Evolutionary conservation across 2,888 invertebrate genomes (phyloP), one percentile per base, ranked within the genome.

Genomic region (Acholoe squamosa): DNA sequence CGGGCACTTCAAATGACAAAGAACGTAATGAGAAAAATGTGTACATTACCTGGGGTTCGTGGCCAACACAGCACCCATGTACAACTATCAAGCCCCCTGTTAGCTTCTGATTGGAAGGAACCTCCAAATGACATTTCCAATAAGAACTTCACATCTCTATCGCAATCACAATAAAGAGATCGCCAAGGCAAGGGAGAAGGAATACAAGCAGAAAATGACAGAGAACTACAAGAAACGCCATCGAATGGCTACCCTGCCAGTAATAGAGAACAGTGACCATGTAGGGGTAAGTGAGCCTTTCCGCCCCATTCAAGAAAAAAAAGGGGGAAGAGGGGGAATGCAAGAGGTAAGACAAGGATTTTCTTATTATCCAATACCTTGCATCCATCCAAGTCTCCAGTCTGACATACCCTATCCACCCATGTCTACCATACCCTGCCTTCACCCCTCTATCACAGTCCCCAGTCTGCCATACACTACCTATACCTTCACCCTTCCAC

Each of bases 11-110:
- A 67, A n/a, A 16, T 25, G 7, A 25, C 67, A 12, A 67, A 67
- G n/a, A 67, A 67, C 67, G n/a, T 67, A 16, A 16, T 67, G 67
- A 67, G n/a, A 25, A 67, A 67, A 67, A 67, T n/a, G 67, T n/a
- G 16, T 7, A 67, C n/a, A 12, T 19, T 25, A 67, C 67, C 67
- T 12, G 67, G 67, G 67, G n/a, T 67, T 67, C n/a, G 22, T 67
- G 67, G n/a, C 67, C 67, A 7, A n/a, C 67, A 67, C n/a, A 12
- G n/a, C 67, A 12, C 67, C 67, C 7, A 16, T 67, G 16, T 25
- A 67, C 7, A 67, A 67, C n/a, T 16, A 25, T 7, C 67, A 67
- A 67, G 14, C 67, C n/a, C 67, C 67, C 14, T 67, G 67, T 67
- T 25, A 67, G n/a, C 67, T 67, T 67, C 67, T 67, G 67, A 67